Evolutionary conservation across 2,888 invertebrate genomes (phyloP), one percentile per base, ranked within the genome.

Genomic region (Drosophila bunnanda): DNA sequence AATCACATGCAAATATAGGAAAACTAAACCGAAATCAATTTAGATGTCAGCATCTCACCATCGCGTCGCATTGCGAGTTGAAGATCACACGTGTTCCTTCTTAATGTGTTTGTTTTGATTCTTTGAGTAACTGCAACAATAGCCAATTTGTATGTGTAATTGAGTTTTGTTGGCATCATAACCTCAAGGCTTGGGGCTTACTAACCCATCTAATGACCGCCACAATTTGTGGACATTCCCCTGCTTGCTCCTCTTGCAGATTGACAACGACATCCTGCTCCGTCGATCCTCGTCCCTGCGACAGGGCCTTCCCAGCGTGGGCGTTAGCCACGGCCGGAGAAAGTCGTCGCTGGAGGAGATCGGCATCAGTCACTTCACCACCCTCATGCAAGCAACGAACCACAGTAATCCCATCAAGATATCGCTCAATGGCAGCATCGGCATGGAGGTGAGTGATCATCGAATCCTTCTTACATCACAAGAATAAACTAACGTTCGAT

Each of bases 261-360:
- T 93, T 78, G 96, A 96, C 70, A 97, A 97, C 89, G 97, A 97
- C 89, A 96, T 97, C 80, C 93, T 97, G 41, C 93, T 97, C 78
- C 94, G 97, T 59, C 94, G 97, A 66, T 97, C 97, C 44, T 97
- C 96, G 89, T 97, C 97, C 8, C 93, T 97, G 69, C 94, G 97
- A 22, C 97, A 97, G 92, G 97, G 97, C 7, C 93, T 97, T 57
- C 94, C 95, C 66, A 95, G 94, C 79, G 94, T 94, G 32, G 94
- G 95, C 55, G 90, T 92, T 15, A 91, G 90, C 71, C 93, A 94
- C 9, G 91, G 90, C 30, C 93, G 95, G 34, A 93, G 96, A 74
- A 97, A 97, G 92, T 97, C 96, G 89, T 97, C 97, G 88, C 93
- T 97, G 55, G 97, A 97, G 93, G 97, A 97, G 92, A 96, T 97